These are phyloP conservation scores for Noctua janthina DNA, from an alignment of 2,888 invertebrate genomes.

Conservation along the genomic window DNA sequence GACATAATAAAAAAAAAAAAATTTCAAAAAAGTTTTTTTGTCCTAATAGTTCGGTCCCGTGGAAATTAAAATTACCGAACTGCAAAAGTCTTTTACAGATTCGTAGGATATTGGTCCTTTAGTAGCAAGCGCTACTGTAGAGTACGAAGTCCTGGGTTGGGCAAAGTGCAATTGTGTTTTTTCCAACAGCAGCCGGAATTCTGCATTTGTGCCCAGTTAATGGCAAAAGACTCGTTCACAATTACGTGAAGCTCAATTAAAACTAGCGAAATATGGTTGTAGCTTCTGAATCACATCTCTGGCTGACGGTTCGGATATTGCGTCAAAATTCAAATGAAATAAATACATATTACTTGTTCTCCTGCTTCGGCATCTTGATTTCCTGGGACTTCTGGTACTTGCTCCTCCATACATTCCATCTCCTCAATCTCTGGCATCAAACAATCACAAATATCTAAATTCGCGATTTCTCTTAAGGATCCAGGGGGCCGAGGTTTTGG, in stretches of 20 bases:
- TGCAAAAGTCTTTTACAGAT: neutral
- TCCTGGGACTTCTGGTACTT: conserved; percentile 66
- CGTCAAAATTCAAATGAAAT: neutral
- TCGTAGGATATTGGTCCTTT: neutral
- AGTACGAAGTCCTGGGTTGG: neutral
- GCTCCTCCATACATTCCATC: conserved; percentile 69
- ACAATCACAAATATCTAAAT: conserved; percentile 82
- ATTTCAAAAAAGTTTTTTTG: too few relatives aligned
- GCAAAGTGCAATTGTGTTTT: neutral
- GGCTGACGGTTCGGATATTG: neutral
- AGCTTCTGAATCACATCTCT: neutral
- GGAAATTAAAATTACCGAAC: neutral
- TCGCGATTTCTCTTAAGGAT: conserved; percentile 72
- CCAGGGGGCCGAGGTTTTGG: conserved; percentile 72
- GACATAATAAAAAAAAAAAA: too few relatives aligned
- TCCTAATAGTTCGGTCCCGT: neutral
- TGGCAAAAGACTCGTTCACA: neutral
- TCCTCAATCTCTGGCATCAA: conserved; percentile 78
- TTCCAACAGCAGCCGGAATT: neutral
- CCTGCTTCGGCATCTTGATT: neutral
- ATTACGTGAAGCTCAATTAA: neutral
- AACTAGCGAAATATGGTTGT: neutral
- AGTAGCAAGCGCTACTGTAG: neutral
- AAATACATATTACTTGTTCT: conserved; percentile 62
- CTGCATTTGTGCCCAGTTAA: neutral